phyloP scores from a whole-genome alignment of 2,888 invertebrate species.

The Diachrysia chrysitis region DNA sequence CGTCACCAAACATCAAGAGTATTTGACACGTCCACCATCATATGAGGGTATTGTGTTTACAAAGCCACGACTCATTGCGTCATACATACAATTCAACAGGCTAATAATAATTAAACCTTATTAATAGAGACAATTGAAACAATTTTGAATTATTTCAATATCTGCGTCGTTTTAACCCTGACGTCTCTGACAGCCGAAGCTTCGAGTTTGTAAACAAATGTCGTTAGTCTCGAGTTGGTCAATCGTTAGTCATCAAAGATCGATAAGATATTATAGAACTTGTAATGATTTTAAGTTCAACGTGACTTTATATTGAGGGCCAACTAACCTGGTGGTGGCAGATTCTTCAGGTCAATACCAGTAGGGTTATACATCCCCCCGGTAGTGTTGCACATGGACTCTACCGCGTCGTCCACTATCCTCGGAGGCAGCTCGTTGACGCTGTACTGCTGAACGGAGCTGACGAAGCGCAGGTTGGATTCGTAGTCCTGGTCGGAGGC shows the following conservation, averaged over 20 bases:
- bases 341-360: conserved; percentile 78
- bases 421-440: conserved; percentile 92
- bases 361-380: conserved; percentile 94
- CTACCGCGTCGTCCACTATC: conserved; percentile 70
- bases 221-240: too few species aligned
- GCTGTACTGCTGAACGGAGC: conserved; percentile 92
- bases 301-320: neutral
- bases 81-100: too few species aligned
- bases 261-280: too few species aligned
- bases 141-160: too few species aligned
- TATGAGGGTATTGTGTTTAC: neutral
- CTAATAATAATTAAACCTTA: too few species aligned
- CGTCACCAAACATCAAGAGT: neutral
- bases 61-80: neutral
- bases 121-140: too few species aligned
- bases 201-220: too few species aligned
- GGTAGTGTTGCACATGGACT: conserved; percentile 91
- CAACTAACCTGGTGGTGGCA: conserved; percentile 41
- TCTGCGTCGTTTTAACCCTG: too few species aligned
- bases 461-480: conserved; percentile 92
- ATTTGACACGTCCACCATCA: neutral
- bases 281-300: neutral
- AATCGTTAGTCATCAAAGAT: too few species aligned
- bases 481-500: conserved; percentile 91
- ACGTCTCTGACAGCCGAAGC: too few species aligned